A percentile compares a stretch with the other conserved stretches of the same genome.
Conservation (phyloP, 2,888 invertebrate genomes). For the Heteromurus nitidus region DNA sequence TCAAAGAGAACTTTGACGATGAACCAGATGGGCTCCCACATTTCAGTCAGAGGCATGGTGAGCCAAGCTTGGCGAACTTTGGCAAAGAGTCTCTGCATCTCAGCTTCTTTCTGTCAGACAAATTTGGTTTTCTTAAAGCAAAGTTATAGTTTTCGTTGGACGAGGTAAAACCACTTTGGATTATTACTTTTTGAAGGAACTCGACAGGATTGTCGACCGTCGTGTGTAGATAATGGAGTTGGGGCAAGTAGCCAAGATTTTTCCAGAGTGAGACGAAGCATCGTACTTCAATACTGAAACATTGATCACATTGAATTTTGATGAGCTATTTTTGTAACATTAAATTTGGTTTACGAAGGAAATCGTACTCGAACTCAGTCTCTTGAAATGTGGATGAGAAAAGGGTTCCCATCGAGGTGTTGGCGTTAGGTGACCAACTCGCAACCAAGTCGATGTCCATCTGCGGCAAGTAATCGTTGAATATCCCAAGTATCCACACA, state of each 20-base stretch:
- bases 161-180: too few species aligned
- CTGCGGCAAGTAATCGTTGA: background rate
- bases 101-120: too few species aligned
- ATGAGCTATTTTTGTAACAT: too few species aligned
- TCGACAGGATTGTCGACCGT: background rate
- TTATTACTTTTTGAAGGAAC: too few species aligned
- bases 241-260: slow-evolving; percentile 17
- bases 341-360: too few species aligned
- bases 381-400: too few species aligned
- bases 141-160: background rate
- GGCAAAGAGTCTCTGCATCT: background rate
- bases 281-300: too few species aligned
- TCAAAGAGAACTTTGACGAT: background rate
- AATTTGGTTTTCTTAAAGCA: too few species aligned
- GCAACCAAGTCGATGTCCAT: slow-evolving; percentile 6
- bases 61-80: background rate
- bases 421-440: too few species aligned
- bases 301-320: too few species aligned
- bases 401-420: too few species aligned
- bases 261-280: background rate
- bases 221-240: background rate
- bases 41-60: background rate
- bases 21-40: background rate
- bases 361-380: too few species aligned
- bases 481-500: slow-evolving; percentile 9